Conservation (phyloP, 2,113 vertebrate genomes). For the Ptilorrhoa leucosticta region DNA sequence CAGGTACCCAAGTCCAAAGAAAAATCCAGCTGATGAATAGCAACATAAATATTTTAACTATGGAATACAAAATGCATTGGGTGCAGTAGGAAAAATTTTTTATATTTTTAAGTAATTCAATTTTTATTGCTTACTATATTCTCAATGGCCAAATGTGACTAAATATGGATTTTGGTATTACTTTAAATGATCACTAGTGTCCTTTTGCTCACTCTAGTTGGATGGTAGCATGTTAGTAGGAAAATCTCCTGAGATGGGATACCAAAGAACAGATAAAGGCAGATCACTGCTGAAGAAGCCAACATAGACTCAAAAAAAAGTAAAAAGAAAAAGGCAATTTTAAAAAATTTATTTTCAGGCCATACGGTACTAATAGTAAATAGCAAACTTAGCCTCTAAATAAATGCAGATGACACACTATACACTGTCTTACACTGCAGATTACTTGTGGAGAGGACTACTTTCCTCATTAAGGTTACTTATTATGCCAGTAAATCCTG, state of each 20-base stretch:
- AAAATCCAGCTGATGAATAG: not conserved
- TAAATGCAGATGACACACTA: not conserved
- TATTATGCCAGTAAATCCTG: not conserved
- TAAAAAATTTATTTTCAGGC: not conserved
- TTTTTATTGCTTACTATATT: not conserved
- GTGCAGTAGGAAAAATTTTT: not conserved
- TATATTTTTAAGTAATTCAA: not conserved
- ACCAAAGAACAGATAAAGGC: not conserved
- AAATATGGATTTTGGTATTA: not conserved
- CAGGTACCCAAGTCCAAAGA: not conserved
- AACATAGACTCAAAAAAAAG: accelerated
- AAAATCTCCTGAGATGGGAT: not conserved
- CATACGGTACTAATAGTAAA: not conserved
- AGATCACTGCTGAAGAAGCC: not conserved
- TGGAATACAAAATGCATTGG: not conserved
- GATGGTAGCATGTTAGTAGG: not conserved
- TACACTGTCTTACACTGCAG: not conserved
- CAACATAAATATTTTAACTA: not conserved
- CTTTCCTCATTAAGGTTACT: not conserved
- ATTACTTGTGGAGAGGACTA: not conserved
- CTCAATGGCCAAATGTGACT: not conserved
- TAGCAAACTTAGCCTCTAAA: not conserved
- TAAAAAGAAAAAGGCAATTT: not conserved
- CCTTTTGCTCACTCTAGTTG: not conserved
- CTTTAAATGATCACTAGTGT: not conserved